Base-by-base conservation (phyloP, 2,113 vertebrate genomes). In the Scophthalmus maximus region DNA sequence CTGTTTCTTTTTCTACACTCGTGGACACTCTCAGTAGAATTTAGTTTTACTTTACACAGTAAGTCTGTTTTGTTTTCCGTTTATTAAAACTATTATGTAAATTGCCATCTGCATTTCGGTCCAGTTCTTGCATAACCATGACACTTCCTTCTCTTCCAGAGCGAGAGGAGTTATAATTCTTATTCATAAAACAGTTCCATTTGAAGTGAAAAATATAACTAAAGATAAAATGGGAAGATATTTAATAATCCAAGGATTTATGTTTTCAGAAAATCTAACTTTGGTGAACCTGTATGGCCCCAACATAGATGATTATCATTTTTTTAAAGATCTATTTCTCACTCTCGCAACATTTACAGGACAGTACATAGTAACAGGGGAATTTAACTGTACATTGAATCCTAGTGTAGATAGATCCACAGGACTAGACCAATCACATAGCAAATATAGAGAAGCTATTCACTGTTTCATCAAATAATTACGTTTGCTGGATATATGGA, bases 211-310 rank as follows among this genome's bases (percentile, higher is more conserved):
- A 8, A 58, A 71, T 32, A 4, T 65, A 3, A 58, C 58, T 2
- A 64, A 57, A 26, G 59, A 78, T 2, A 71, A 1, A 52, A 8
- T 4, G 0, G 67, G 67, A 11, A 44, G 67, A 10, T 50, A 64
- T 20, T 29, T 64, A 14, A 57, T 64, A 1, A 15, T 51, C 4
- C 42, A 64, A 9, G 51, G 42, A 0, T 22, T 20, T 3, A 0
- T 69, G 0, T 14, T 65, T 0, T n/a, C 25, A 27, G 47, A 32
- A 46, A 44, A 34, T 0, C 0, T 71, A 2, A 46, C 44, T 32
- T 17, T 71, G 0, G 27, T 58, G 20, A 71, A 71, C 12, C 0
- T 78, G 1, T 66, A 70, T 69, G 25, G 32, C 0, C 67, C 44
- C 0, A 64, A 65, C 2, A 17, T 4, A 17, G 60, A 60, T 26